Evolutionary conservation across 2,113 vertebrate genomes (phyloP), one percentile per base, ranked within the genome.

Genomic region (Sinocyclocheilus anophthalmus): DNA sequence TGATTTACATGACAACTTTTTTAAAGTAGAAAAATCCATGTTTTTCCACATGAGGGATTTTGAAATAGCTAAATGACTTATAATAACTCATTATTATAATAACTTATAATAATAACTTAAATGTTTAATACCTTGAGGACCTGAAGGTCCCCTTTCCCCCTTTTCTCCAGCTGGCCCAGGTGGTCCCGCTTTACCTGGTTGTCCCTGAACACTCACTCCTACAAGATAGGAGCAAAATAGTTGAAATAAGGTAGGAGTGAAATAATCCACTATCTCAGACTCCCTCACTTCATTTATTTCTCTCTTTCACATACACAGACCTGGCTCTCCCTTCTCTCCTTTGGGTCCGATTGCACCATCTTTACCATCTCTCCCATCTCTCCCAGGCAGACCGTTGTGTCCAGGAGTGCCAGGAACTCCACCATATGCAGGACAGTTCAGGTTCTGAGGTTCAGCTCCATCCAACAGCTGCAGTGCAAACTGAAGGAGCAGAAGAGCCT

Each of bases 321-420:
- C 89, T 83, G 24, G 63, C 13, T 88, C 78, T 65, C 85, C 87
- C 26, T 87, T 88, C 45, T 90, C 77, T 72, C 87, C 87, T 69
- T 90, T 87, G 26, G 78, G 85, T 65, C 87, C 85, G 57, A 22
- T 30, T 5, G 61, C 30, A 72, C 88, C 88, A 1, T 88, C 88
- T 84, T 42, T 84, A 20, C 88, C 85, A 45, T 88, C 84, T 42
- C 26, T 84, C 2, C 85, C 84, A 22, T 86, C 84, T 63, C 87
- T 78, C 5, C 84, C 87, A 65, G 87, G 87, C n/a, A 83, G 79
- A 37, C 87, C 84, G 11, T 82, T 86, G 57, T 86, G 77, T 73
- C 87, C 87, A 22, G 87, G 87, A 55, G 70, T 57, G 7, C 87
- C 87, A n/a, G 87, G 87, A 22, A 88, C 84, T 14, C 87, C 78